A percentile compares a stretch with the other conserved stretches of the same genome.
These are phyloP conservation scores for Bombyx mandarina DNA, from an alignment of 1,140 invertebrate species.

Conservation along the genomic window DNA sequence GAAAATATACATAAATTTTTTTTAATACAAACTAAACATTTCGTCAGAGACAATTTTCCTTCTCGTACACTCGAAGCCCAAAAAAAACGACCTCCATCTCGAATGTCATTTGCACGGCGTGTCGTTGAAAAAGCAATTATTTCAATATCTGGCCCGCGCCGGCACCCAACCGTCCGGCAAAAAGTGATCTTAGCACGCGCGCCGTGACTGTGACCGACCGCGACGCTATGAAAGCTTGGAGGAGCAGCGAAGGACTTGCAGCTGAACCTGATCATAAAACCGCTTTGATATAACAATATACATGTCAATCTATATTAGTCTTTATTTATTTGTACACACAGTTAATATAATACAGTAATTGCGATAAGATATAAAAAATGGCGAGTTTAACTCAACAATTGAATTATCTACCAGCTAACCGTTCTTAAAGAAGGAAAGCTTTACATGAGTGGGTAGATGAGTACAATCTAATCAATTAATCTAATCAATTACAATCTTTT, in stretches of 20 bases:
- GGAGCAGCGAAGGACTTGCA: constrained; percentile 37
- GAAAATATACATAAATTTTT: constrained; percentile 10
- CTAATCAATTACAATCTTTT: too few species aligned
- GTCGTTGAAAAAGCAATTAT: constrained; percentile 70
- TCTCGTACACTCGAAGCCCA: constrained; percentile 32
- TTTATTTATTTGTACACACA: too few species aligned
- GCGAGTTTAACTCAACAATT: too few species aligned
- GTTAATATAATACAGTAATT: too few species aligned
- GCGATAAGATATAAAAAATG: too few species aligned
- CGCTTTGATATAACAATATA: too few species aligned
- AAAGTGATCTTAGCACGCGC: constrained; percentile 57
- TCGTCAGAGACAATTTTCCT: constrained; percentile 57
- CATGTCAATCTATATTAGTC: too few species aligned
- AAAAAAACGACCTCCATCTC: constrained; percentile 67
- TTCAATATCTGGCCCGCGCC: constrained; percentile 64
- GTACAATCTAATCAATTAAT: too few species aligned
- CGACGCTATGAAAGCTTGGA: constrained; percentile 48
- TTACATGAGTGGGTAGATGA: too few species aligned
- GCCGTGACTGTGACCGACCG: constrained; percentile 36
- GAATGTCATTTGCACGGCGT: constrained; percentile 70
- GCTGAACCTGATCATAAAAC: background rate
- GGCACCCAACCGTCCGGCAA: constrained; percentile 45
- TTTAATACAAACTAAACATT: constrained; percentile 42
- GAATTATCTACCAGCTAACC: too few species aligned
- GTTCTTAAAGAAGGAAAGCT: too few species aligned